Percentiles rank a stretch among this genome's conserved stretches.
These are phyloP conservation scores for Falco cherrug DNA, from an alignment of 2,797 vertebrate genomes.

Conservation along the genomic window DNA sequence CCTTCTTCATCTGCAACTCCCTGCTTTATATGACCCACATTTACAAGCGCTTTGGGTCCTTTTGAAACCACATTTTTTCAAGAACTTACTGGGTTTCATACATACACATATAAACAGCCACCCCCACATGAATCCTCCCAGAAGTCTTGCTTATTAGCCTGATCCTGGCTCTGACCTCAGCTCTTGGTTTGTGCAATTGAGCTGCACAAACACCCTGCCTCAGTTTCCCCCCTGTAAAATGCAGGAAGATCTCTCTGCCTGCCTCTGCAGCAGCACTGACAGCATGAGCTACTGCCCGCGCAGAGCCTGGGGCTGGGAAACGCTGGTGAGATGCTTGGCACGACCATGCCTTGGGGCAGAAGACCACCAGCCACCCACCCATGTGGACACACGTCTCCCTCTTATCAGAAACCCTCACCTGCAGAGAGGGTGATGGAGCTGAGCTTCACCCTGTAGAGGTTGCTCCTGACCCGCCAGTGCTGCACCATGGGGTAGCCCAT, in stretches of 20 bases:
- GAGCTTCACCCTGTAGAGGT: constrained; percentile 96
- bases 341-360: background rate
- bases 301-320: background rate
- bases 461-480: constrained; percentile 96
- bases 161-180: background rate
- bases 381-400: fast-evolving
- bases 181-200: background rate
- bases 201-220: background rate
- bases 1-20: constrained; percentile 33
- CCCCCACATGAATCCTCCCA: fast-evolving
- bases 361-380: background rate
- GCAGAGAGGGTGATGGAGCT: constrained; percentile 93
- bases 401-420: constrained; percentile 79
- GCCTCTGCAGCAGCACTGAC: background rate
- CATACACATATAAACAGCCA: fast-evolving
- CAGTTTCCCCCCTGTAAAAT: background rate
- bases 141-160: fast-evolving
- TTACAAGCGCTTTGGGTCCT: background rate
- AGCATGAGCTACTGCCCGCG: background rate
- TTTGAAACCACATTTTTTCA: background rate
- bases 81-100: background rate
- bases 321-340: background rate
- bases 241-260: background rate
- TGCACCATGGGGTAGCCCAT: constrained; percentile 98
- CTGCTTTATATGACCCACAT: background rate